Conservation (phyloP, 2,797 vertebrate genomes). For the Danio jaintianensis region DNA sequence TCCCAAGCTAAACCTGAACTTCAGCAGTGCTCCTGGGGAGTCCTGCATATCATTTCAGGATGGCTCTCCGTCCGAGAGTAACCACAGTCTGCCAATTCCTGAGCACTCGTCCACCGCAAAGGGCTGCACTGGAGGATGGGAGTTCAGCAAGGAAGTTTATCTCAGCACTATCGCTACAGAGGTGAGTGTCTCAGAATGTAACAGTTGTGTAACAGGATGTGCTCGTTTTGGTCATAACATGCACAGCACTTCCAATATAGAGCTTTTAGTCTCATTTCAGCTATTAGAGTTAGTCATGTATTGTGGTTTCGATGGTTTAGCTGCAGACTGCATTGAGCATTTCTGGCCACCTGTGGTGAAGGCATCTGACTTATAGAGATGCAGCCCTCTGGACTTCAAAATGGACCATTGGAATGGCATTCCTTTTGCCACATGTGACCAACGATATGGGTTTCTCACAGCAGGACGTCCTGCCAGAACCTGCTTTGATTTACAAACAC, state of each 20-base stretch:
- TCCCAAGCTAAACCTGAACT: conserved; percentile 51
- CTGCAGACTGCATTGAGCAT: not conserved
- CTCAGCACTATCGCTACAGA: conserved; percentile 73
- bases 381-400: not conserved
- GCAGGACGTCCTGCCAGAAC: not conserved
- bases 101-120: not conserved
- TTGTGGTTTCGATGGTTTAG: not conserved
- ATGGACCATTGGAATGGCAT: not conserved
- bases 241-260: not conserved
- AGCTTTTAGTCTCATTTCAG: not conserved
- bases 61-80: conserved; percentile 26
- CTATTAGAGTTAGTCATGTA: not conserved
- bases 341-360: conserved; percentile 49
- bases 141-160: conserved; percentile 73
- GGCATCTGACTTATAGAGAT: conserved; percentile 37
- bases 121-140: conserved; percentile 71
- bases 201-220: not conserved
- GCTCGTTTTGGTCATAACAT: not conserved
- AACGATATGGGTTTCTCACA: not conserved
- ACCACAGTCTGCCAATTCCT: conserved; percentile 58
- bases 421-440: conserved; percentile 33
- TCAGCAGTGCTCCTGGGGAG: conserved; percentile 45
- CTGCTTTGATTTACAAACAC: conserved; percentile 40
- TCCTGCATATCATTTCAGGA: conserved; percentile 56
- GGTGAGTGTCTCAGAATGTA: conserved; percentile 65